Base-by-base conservation (phyloP, 2,113 vertebrate genomes). In the Polypterus bichir region DNA sequence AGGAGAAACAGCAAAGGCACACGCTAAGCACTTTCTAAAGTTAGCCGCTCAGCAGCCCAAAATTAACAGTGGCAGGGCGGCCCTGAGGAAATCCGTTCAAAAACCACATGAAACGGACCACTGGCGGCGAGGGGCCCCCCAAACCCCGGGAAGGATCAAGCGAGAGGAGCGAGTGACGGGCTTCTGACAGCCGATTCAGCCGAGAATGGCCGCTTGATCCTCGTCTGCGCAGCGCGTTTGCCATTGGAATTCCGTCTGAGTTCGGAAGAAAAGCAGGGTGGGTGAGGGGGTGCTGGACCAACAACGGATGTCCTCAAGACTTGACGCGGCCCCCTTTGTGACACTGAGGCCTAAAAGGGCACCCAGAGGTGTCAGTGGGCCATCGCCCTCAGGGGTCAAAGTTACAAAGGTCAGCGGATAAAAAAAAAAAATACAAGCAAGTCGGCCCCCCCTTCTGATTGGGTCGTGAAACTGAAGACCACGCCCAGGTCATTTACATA, bases 171-270 rank as follows among this genome's bases (percentile, higher is more conserved):
- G 74, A 71, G 76, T 71, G 49, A 70, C 68, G 76, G 79, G 74
- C 76, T 71, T 71, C 63, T 75, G 77, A 79, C 77, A 80, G 74
- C 69, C 57, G 63, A 73, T 73, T 73, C 79, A 76, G 63, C 69
- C 54, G 68, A 76, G 71, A 70, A 66, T 70, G 59, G 27, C 27
- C 60, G 62, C 70, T 69, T 64, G 67, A 77, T 77, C 71, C 63
- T 59, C 59, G 71, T 64, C 57, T 65, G 46, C 66, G 85, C 76
- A 85, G 82, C 79, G 72, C 62, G 73, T 73, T 63, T 79, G 77
- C 75, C 76, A 82, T 65, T 72, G 70, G 71, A 77, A 83, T 82
- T 78, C 71, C 69, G 74, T 76, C 82, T 86, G 83, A 77, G 79
- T 71, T 81, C 59, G 70, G 77, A 78, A 76, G 75, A 73, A 75